Evolutionary conservation across 2,797 vertebrate species (phyloP).

Genomic region (Sebastes trivittatus): DNA sequence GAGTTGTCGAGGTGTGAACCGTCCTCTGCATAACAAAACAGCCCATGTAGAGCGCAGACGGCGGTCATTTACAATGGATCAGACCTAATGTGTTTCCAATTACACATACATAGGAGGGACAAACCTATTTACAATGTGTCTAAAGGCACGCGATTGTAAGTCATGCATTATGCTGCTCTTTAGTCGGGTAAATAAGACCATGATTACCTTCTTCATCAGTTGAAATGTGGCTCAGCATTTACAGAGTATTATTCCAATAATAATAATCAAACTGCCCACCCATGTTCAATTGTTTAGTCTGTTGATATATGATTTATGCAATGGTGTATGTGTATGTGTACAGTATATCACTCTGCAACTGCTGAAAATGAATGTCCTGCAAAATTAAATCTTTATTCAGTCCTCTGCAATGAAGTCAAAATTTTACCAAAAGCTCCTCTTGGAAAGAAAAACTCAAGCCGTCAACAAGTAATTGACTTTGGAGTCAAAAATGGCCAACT

Average conservation of each 20-base stretch:
- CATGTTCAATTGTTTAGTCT: neutral
- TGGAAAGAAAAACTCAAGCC: neutral
- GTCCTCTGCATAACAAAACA: slow-evolving; percentile 77
- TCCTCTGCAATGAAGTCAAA: neutral
- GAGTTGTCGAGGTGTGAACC: slow-evolving; percentile 70
- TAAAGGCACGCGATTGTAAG: slow-evolving; percentile 24
- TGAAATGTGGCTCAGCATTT: slow-evolving; percentile 2
- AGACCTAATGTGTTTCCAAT: slow-evolving; percentile 62
- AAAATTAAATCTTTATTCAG: neutral
- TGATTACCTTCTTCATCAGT: neutral
- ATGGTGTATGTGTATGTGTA: neutral
- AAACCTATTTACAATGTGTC: slow-evolving; percentile 40
- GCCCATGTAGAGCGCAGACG: slow-evolving; percentile 37
- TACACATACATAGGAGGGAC: slow-evolving; percentile 36
- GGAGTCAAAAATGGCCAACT: neutral
- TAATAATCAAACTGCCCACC: slow-evolving; percentile 24
- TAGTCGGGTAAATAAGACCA: slow-evolving; percentile 25
- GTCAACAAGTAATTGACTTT: neutral
- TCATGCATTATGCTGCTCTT: slow-evolving; percentile 12
- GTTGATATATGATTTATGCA: neutral
- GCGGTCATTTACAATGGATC: slow-evolving; percentile 58
- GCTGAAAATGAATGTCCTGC: neutral
- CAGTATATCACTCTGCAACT: neutral
- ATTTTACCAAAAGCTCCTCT: neutral
- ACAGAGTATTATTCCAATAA: slow-evolving; percentile 1